These are phyloP conservation scores for Oscheius sp. DNA, from an alignment of 2,888 invertebrate species.

Conservation along the genomic window DNA sequence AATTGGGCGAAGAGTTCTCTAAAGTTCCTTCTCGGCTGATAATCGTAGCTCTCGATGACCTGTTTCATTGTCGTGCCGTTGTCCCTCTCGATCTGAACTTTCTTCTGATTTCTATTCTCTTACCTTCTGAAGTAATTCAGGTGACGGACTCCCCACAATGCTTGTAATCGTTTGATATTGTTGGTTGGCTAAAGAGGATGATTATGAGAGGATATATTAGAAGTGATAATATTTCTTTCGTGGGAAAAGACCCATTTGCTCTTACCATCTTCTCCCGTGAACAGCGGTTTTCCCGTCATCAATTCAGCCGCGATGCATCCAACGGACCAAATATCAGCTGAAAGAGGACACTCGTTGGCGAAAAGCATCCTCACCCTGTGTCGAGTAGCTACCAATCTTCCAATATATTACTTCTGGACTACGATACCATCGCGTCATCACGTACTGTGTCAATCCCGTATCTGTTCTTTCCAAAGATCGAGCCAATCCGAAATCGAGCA, in stretches of 20 bases:
- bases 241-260: not conserved
- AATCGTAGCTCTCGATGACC: slow-evolving; percentile 51
- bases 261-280: slow-evolving; percentile 59
- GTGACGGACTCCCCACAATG: slow-evolving; percentile 64
- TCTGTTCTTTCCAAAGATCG: slow-evolving; percentile 55
- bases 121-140: slow-evolving; percentile 56
- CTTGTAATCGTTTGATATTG: slow-evolving; percentile 63
- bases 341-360: not conserved
- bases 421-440: slow-evolving; percentile 67
- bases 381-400: slow-evolving; percentile 61
- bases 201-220: not conserved
- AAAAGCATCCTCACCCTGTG: slow-evolving; percentile 31
- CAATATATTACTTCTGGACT: slow-evolving; percentile 69
- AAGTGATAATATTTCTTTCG: not conserved
- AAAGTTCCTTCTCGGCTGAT: slow-evolving; percentile 41
- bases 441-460: slow-evolving; percentile 54
- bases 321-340: slow-evolving; percentile 67
- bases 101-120: not conserved
- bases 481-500: slow-evolving; percentile 67
- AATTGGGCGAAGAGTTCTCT: slow-evolving; percentile 37
- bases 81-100: slow-evolving; percentile 54
- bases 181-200: slow-evolving; percentile 44
- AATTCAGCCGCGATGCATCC: slow-evolving; percentile 68
- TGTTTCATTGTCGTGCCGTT: slow-evolving; percentile 49
- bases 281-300: slow-evolving; percentile 57